Percentiles rank a stretch among this genome's conserved stretches.
Evolutionary conservation across 1,140 invertebrate species (phyloP).

Genomic region (Oryzaephilus surinamensis): DNA sequence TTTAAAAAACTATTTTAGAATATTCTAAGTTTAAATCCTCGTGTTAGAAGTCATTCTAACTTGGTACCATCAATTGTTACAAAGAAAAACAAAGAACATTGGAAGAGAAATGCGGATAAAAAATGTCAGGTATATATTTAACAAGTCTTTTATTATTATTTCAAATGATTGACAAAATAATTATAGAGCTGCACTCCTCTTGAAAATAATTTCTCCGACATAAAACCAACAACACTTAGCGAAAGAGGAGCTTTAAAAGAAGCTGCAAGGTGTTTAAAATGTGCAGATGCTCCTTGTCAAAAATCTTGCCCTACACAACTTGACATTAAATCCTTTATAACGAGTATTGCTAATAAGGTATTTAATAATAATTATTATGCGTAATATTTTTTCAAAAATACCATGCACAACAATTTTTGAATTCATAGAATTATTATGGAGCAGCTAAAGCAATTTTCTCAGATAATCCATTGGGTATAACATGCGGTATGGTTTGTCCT

Average conservation of each 20-base stretch:
- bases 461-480: conserved; percentile 92
- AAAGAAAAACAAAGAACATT: conserved; percentile 81
- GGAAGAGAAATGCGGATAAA: conserved; percentile 88
- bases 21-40: conserved; percentile 77
- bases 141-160: too few species aligned
- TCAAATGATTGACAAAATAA: background rate
- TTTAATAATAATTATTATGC: conserved; percentile 1
- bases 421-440: conserved; percentile 87
- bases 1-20: conserved; percentile 49
- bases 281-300: conserved; percentile 96
- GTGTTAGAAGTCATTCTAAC: conserved; percentile 58
- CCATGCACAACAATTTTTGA: background rate
- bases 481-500: conserved; percentile 98
- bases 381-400: background rate
- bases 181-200: conserved; percentile 57
- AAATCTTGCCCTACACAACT: conserved; percentile 97
- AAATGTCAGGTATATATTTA: conserved; percentile 64
- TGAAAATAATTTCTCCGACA: conserved; percentile 89
- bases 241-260: conserved; percentile 88
- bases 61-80: conserved; percentile 72
- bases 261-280: conserved; percentile 88
- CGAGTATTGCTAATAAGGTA: conserved; percentile 91
- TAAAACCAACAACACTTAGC: conserved; percentile 94
- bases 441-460: conserved; percentile 94
- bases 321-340: conserved; percentile 95